Conservation (phyloP, 2,888 invertebrate genomes). For the Malacosoma neustria region DNA sequence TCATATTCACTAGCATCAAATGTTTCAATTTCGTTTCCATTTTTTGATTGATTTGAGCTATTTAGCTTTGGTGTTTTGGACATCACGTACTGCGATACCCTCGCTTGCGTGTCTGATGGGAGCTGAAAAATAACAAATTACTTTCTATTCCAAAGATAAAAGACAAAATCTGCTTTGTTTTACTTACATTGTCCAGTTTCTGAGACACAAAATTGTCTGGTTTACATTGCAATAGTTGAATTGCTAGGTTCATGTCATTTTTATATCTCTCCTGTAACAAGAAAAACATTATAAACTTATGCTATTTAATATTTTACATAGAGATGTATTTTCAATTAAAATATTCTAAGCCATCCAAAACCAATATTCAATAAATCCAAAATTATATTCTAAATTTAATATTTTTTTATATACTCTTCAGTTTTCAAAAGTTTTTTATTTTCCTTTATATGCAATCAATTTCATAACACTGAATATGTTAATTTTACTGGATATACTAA, state of each 20-base stretch:
- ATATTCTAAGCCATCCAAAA: too few species aligned
- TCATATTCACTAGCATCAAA: constrained; percentile 76
- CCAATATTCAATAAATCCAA: too few species aligned
- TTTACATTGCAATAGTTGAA: constrained; percentile 95
- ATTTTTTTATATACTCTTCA: too few species aligned
- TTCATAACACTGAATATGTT: too few species aligned
- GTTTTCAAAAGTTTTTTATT: too few species aligned
- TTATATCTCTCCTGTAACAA: constrained; percentile 91
- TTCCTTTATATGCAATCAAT: too few species aligned
- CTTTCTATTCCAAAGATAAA: constrained; percentile 10
- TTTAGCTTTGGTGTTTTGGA: constrained; percentile 70
- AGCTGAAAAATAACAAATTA: constrained; percentile 74
- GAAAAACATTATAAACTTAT: constrained; percentile 2
- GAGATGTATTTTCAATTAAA: too few species aligned
- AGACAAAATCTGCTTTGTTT: constrained; percentile 8
- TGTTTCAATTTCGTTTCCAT: constrained; percentile 57
- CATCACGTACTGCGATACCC: constrained; percentile 86
- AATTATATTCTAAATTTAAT: too few species aligned
- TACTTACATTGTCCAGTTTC: constrained; percentile 89
- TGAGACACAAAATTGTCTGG: constrained; percentile 96
- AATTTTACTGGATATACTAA: too few species aligned
- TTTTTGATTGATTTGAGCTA: constrained; percentile 55
- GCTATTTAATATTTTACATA: too few species aligned
- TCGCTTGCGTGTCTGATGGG: constrained; percentile 92
- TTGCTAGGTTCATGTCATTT: constrained; percentile 94